Evolutionary conservation across 2,888 invertebrate species (phyloP), one percentile per base, ranked within the genome.

Genomic region (Drosophila monieri): DNA sequence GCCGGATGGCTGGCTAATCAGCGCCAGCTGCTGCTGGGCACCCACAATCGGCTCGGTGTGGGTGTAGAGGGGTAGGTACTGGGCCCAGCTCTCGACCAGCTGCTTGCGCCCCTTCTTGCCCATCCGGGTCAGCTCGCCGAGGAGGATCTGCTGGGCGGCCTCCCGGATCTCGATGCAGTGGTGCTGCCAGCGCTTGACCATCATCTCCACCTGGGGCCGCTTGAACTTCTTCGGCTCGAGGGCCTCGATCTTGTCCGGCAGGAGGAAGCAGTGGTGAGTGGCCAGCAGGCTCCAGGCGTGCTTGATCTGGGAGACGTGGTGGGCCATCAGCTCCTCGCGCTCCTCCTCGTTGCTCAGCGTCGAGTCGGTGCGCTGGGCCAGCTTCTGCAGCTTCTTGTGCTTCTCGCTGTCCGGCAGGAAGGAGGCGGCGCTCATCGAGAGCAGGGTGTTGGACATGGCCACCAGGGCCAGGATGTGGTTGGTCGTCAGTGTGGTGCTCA

Each of bases 141-240:
- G 92, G 0, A 99, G 92, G 30, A 99, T 93, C 9, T 99, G 98
- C 89, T 99, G 99, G 0, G 99, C 97, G 0, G 99, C 99, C 91
- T 99, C 98, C 4, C 99, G 93, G 48, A 98, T 98, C 93, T 99
- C 99, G 5, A 99, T 94, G 91, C 99, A 99, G 83, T 98, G 97
- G 92, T 99, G 99, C 91, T 99, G 99, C 99, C 99, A 99, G 70
- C 98, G 94, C 15, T 98, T 95, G 0, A 99, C 99, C 93, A 99
- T 94, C 95, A 98, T 97, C 92, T 99, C 99, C 4, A 99, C 97
- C 91, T 97, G 97, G 0, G 99, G 98, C n/a, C 97, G 94, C 90
- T 98, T 97, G 92, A 97, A 98, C 68, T 94, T 94, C 90, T 88
- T 90, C 32, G 91, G 91, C 61, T 91, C 90, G 14, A 92, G 70